Base-by-base conservation (phyloP, 2,113 vertebrate species). In the Oreochromis niloticus region DNA sequence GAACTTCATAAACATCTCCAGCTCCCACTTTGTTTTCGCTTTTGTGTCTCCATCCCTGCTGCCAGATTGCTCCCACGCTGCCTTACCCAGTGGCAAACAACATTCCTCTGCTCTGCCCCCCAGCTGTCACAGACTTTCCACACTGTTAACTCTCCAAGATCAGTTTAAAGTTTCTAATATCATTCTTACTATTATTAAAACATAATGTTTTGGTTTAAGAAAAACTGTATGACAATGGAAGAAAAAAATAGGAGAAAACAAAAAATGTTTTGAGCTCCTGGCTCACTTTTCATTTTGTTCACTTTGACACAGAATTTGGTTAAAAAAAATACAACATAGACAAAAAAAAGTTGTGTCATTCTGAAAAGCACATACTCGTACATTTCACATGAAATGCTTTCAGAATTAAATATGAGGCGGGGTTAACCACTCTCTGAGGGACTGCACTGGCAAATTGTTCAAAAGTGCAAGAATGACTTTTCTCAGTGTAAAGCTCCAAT, bases 61-160 rank as follows among this genome's bases (percentile, higher is more conserved):
- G 85, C 73, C 89, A 91, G 90, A 80, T 92, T 5, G 84, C 90
- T 90, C 94, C 91, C 93, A 94, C 90, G 66, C 87, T 85, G 85
- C 61, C 86, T 90, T 86, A 86, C 85, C 89, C 85, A 52, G 84
- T 88, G 61, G 92, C 86, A 95, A 95, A 95, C 92, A 95, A 94
- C 94, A 95, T 96, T 96, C 94, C 92, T 95, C 80, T 27, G 84
- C 66, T 86, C 80, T 84, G 55, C 90, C 81, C 81, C 90, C 90
- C 83, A 91, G 87, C 87, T 93, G 87, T 73, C 68, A 61, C 30
- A 57, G 75, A 59, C 82, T 81, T 27, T 22, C n/a, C 68, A 78
- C 80, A 85, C 54, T 2, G 27, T 92, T 90, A 93, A 93, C 91
- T 87, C 82, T 91, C 55, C 32, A 32, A 52, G 83, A 78, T 32